Conservation (phyloP, 1,140 invertebrate genomes). For the Colletes latitarsis region DNA sequence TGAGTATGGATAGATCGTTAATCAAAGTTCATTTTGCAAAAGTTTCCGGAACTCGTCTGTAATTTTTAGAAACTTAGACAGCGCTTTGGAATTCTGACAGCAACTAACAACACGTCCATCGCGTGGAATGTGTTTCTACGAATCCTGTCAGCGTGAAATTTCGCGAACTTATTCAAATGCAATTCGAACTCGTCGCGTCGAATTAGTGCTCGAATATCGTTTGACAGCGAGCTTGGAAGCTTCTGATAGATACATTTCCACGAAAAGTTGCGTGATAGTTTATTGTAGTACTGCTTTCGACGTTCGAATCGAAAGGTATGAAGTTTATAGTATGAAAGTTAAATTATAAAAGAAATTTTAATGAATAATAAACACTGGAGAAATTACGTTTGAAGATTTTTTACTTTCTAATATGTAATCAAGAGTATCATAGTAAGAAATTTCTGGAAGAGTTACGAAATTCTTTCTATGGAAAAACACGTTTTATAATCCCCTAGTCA, state of each 20-base stretch:
- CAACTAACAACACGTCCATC: conserved; percentile 39
- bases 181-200: conserved; percentile 39
- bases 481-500: too few species aligned
- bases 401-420: too few species aligned
- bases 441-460: too few species aligned
- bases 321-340: too few species aligned
- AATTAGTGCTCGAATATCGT: neutral
- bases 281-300: too few species aligned
- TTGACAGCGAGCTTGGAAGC: neutral
- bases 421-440: too few species aligned
- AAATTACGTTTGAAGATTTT: too few species aligned
- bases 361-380: too few species aligned
- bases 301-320: too few species aligned
- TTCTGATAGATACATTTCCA: neutral
- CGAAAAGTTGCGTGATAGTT: neutral
- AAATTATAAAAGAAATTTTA: too few species aligned
- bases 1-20: conserved; percentile 1
- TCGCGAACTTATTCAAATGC: conserved; percentile 31
- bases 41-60: neutral
- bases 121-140: conserved; percentile 17
- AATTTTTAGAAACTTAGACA: conserved; percentile 38
- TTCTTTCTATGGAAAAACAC: too few species aligned
- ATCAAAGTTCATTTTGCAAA: neutral
- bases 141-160: conserved; percentile 43
- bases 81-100: conserved; percentile 38